Percentiles rank a stretch among this genome's conserved stretches.
These are phyloP conservation scores for Drosophila suzukii DNA, from an alignment of 1,140 invertebrate species.

Conservation along the genomic window DNA sequence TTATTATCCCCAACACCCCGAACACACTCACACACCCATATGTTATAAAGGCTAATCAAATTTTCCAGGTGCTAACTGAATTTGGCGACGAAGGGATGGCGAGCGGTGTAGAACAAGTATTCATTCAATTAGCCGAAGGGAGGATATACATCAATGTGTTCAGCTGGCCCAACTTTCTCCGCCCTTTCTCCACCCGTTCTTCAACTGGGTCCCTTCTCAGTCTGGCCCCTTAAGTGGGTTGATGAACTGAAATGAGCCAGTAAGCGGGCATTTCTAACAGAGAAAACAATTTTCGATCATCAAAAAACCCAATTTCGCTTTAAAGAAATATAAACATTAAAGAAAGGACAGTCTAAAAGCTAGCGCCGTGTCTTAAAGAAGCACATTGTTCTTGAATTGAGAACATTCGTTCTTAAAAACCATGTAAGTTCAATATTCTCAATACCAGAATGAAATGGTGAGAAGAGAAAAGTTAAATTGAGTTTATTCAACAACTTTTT, in stretches of 20 bases:
- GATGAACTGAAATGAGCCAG: slow-evolving; percentile 25
- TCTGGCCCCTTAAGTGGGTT: slow-evolving; percentile 27
- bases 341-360: too few relatives aligned
- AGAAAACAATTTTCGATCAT: not conserved
- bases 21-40: not conserved
- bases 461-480: too few relatives aligned
- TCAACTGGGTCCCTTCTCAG: not conserved
- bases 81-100: not conserved
- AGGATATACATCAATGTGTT: slow-evolving; percentile 68
- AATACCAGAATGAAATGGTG: too few relatives aligned
- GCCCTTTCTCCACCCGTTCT: not conserved
- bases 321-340: too few relatives aligned
- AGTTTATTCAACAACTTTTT: too few relatives aligned
- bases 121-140: slow-evolving; percentile 73
- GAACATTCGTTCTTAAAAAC: too few relatives aligned
- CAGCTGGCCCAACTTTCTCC: slow-evolving; percentile 10
- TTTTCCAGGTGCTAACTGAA: slow-evolving; percentile 48
- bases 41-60: slow-evolving; percentile 31
- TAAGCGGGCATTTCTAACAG: slow-evolving; percentile 5
- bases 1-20: slow-evolving; percentile 23
- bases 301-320: too few relatives aligned
- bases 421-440: too few relatives aligned
- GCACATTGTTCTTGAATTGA: too few relatives aligned
- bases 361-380: too few relatives aligned
- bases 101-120: slow-evolving; percentile 6